These are phyloP conservation scores for Balaenoptera acutorostrata DNA, from an alignment of 2,113 vertebrate species.

Conservation along the genomic window DNA sequence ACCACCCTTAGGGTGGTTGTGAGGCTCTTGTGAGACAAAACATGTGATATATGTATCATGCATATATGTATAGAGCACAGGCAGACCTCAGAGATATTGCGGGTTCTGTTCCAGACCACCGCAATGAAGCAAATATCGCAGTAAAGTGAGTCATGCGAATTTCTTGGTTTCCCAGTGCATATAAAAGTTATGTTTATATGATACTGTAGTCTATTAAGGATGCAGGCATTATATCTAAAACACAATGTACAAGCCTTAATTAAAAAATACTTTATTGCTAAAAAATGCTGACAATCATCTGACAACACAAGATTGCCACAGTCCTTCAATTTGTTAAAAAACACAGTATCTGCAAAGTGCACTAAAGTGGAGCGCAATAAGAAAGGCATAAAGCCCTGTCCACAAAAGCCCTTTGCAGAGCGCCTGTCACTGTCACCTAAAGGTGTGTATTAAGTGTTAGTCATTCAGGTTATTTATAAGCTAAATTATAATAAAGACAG, in stretches of 20 bases:
- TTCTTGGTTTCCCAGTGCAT: neutral
- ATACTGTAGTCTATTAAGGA: neutral
- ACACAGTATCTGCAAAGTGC: neutral
- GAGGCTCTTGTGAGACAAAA: neutral
- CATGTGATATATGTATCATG: neutral
- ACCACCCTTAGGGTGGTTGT: neutral
- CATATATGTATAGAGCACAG: neutral
- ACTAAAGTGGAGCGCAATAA: fast-evolving
- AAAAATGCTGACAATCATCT: neutral
- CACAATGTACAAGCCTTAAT: neutral
- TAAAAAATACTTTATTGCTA: neutral
- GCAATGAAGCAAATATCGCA: neutral
- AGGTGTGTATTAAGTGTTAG: neutral
- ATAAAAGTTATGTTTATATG: neutral
- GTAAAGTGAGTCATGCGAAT: too few relatives aligned
- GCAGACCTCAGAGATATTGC: neutral
- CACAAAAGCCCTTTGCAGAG: neutral
- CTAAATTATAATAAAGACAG: neutral
- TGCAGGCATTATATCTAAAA: neutral
- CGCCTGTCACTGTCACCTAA: neutral
- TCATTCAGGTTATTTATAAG: neutral
- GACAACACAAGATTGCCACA: neutral
- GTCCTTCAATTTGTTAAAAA: neutral
- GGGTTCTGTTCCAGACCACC: neutral
- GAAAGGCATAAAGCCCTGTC: neutral